Base-by-base conservation (phyloP, 2,888 invertebrate genomes). In the Coleophora deauratella region DNA sequence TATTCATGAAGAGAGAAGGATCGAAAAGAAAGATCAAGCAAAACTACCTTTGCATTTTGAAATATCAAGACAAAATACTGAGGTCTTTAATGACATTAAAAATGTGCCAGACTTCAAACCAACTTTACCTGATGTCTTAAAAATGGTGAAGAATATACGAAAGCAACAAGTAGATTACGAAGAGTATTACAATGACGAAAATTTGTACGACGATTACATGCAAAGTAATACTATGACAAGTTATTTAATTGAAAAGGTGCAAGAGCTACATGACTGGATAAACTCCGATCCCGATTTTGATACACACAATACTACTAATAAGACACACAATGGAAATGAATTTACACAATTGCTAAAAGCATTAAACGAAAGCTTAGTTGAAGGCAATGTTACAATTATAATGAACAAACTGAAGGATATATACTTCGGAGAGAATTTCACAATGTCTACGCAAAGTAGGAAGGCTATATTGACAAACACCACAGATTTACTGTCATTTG, bases 201-300 rank as follows among this genome's bases (percentile, higher is more conserved):
- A 79, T 31, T 41, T 82, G 0, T 86, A 85, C 40, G 78, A 85
- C 1, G 85, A 86, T 46, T 86, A 86, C 21, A 74, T 85, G 59
- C 74, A 84, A 42, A 82, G 79, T 3, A 82, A 81, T 14, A 69
- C 84, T 0, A 74, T 87, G 77, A 78, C 82, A 0, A 77, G 68
- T 40, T 88, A 87, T 40, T 51, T 88, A 0, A 84, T 87, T 37
- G 86, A 86, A 43, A 82, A 87, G 40, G 72, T 88, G 0, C 86
- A 86, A 43, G 87, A 88, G 2, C 46, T 88, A 0, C 82, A 87
- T 43, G 84, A 87, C 42, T 87, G 88, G 87, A 72, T 88, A 0
- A 69, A 69, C 0, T 55, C 69, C 0, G 85, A 86, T 40, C 66
- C 77, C 0, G 84, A 85, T 43, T 66, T 80, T 12, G 66, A 71